Base-by-base conservation (phyloP, 2,113 vertebrate genomes). In the Elephas maximus region DNA sequence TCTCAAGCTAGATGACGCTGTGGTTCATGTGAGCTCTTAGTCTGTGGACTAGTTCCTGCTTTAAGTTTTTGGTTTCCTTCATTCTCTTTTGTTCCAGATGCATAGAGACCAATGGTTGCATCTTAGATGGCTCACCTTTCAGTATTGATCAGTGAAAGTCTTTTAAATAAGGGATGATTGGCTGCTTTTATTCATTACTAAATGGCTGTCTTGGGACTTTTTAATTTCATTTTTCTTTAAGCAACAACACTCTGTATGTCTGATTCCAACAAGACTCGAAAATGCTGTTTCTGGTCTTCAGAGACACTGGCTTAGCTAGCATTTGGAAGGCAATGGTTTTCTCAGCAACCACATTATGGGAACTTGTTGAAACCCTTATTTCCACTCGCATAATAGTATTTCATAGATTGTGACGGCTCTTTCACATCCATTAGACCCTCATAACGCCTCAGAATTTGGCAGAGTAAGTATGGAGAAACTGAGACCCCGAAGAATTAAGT, bases 251-350 rank as follows among this genome's bases (percentile, higher is more conserved):
- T 53, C 63, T 69, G 37, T 78, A 37, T 85, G 41, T 94, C 60
- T 73, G 74, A 94, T 77, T 71, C 81, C 93, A 86, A 67, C 53
- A 86, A 57, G 44, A 91, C n/a, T 71, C 63, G 26, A 63, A 91
- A 82, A 28, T 67, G 10, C 26, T 79, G 26, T 65, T 90, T 82
- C 23, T 45, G 26, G 88, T 48, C 28, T 5, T 85, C 90, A 93
- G 63, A 76, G 73, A 93, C 45, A 45, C 48, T 82, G n/a, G 9
- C 65, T 92, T 87, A 82, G 33, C 63, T 24, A 88, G 53, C 69
- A 33, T 28, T 83, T 78, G 21, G 45, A 71, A 57, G 48, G 65
- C 33, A 92, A 30, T 7, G 9, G 60, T 44, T 37, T 17, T 76
- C 65, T 88, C 18, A 51, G 44, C 14, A 76, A 45, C 30, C 24